phyloP scores from a whole-genome alignment of 2,113 vertebrate genomes.

The Progne subis region DNA sequence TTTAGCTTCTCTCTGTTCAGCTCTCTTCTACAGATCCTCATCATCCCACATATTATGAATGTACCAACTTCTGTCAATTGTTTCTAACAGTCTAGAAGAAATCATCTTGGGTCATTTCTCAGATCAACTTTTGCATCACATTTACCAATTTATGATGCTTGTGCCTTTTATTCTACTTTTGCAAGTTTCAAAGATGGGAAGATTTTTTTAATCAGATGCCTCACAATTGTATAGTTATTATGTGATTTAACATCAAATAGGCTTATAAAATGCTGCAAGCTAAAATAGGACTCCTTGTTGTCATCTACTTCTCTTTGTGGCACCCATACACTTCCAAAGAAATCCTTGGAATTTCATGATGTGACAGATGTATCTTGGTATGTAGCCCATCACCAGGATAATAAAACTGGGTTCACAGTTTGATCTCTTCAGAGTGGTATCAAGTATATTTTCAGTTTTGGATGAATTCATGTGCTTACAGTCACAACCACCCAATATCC shows the following conservation, averaged over 20 bases:
- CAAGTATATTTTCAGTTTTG: not conserved
- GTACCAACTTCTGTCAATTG: not conserved
- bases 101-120: not conserved
- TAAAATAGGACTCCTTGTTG: not conserved
- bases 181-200: not conserved
- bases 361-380: not conserved
- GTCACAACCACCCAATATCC: not conserved
- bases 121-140: not conserved
- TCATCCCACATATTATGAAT: not conserved
- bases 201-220: not conserved
- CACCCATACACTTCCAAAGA: not conserved
- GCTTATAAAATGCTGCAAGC: not conserved
- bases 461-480: not conserved
- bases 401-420: not conserved
- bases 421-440: not conserved
- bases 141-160: not conserved
- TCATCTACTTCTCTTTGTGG: not conserved
- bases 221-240: not conserved
- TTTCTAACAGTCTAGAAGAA: not conserved
- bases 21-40: not conserved
- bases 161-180: not conserved
- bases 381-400: not conserved
- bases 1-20: not conserved
- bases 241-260: not conserved
- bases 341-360: not conserved